Base-by-base conservation (phyloP, 1,140 invertebrate species). In the Caenorhabditis inopinata region DNA sequence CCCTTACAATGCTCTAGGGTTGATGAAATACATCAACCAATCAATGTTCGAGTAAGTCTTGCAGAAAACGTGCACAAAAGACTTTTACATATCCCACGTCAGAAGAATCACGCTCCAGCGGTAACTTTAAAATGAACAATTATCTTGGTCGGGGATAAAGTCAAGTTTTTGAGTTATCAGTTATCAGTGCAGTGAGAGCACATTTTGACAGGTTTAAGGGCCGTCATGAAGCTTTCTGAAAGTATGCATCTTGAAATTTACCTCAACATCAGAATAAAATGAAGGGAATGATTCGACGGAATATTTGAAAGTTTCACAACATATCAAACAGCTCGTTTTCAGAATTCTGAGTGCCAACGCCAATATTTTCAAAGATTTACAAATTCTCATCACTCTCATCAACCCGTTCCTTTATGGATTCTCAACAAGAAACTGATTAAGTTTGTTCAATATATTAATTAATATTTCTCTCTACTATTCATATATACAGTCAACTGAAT, bases 311-410 rank as follows among this genome's bases (percentile, higher is more conserved):
- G 38, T 32, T 6, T 38, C 7, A 18, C 16, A 68, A 68, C 12
- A 62, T 14, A 68, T 25, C 12, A 29, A 47, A 12, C 29, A n/a
- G 0, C 14, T 25, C 9, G 23, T 21, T 76, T 80, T 42, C 75
- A 81, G 80, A 51, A 29, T 47, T 35, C 23, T 87, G 35, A 84
- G 75, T 25, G 86, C 85, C 29, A 80, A 87, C 29, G 80, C 76
- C 7, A 87, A 88, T 51, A 75, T 88, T 32, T 82, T 88, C 62
- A 87, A 88, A 49, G 85, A 88, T 27, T 38, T 88, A 18, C 87
- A 88, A 58, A 82, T 88, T 45, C 75, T 88, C 23, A 87, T 87
- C 62, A 82, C 85, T n/a, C 68, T 88, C 38, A 84, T 87, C 80
- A 87, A 87, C 62, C 86, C 86, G 9, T 88, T 88, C 77, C 78